These are phyloP conservation scores for Apamea monoglypha DNA, from an alignment of 2,888 invertebrate genomes.

Conservation along the genomic window DNA sequence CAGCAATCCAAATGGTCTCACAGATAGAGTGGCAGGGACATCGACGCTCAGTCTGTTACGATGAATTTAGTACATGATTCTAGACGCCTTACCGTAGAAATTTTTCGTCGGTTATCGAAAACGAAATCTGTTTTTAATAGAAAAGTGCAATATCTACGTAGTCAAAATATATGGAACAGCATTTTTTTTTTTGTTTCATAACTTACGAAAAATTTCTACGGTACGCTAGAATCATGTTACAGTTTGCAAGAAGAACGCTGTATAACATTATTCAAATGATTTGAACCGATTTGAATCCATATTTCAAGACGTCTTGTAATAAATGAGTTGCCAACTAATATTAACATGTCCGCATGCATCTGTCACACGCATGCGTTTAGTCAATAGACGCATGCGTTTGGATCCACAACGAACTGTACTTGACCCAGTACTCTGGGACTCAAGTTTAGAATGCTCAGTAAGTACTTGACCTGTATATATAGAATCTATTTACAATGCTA, in stretches of 20 bases:
- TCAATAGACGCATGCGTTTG: conserved; percentile 38
- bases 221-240: too few species aligned
- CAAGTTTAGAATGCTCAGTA: conserved; percentile 49
- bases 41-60: too few species aligned
- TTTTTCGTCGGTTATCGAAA: too few species aligned
- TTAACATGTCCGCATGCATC: conserved; percentile 16
- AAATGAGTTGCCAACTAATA: conserved; percentile 20
- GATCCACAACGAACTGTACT: conserved; percentile 49
- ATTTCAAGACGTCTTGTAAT: conserved; percentile 12
- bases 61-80: too few species aligned
- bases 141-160: too few species aligned
- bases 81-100: too few species aligned
- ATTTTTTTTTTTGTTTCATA: too few species aligned
- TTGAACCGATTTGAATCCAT: not conserved
- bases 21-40: too few species aligned
- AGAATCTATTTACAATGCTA: conserved; percentile 57
- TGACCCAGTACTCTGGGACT: conserved; percentile 55
- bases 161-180: too few species aligned
- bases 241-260: too few species aligned
- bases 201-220: too few species aligned
- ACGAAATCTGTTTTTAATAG: too few species aligned
- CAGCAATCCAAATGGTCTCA: not conserved
- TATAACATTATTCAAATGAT: not conserved
- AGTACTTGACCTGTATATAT: conserved; percentile 62
- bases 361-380: conserved; percentile 33